Base-by-base conservation (phyloP, 2,797 vertebrate species). In the Scleropages formosus region DNA sequence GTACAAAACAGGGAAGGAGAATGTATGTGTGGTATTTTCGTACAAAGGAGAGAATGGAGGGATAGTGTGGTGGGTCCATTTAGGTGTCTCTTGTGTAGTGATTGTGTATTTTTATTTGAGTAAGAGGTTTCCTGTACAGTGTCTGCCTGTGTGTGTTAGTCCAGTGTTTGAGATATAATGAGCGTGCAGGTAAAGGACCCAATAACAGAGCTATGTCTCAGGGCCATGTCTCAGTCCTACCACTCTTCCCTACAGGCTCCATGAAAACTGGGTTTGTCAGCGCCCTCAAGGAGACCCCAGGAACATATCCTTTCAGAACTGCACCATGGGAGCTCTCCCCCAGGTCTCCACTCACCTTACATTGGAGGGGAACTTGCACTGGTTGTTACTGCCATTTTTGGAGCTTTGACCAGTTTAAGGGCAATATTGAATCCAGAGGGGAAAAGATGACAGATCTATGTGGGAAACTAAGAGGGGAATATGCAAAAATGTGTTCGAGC, bases 231-330 rank as follows among this genome's bases (percentile, higher is more conserved):
- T 64, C 73, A 26, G 62, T 66, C 67, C 65, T 47, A 80, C 24
- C 70, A 46, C 4, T 15, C 85, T 49, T 27, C 26, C 67, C 79
- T 79, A 67, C 90, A 99, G 98, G 97, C 83, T 98, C 98, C n/a
- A 92, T 98, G 90, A 93, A 95, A 85, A 92, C 94, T 78, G 96
- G 98, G 74, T 99, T 99, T 87, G 85, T 99, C 87, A 96, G 91
- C 87, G 96, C 98, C 0, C 82, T 99, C 89, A 98, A 98, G 91
- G 95, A 98, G 90, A 99, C 96, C 77, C 98, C 98, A 76, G 98
- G 97, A 87, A 98, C 96, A 99, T 99, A 99, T 99, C 97, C 96
- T 99, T 94, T 88, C 27, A 78, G 59, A n/a, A 44, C n/a, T 47
- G 47, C 60, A 60, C 13, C 31, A 13, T 20, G 58, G 24, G 26